A percentile compares a stretch with the other conserved stretches of the same genome.
Conservation (phyloP, 2,888 invertebrate genomes). For the Leptopilina myrica region DNA sequence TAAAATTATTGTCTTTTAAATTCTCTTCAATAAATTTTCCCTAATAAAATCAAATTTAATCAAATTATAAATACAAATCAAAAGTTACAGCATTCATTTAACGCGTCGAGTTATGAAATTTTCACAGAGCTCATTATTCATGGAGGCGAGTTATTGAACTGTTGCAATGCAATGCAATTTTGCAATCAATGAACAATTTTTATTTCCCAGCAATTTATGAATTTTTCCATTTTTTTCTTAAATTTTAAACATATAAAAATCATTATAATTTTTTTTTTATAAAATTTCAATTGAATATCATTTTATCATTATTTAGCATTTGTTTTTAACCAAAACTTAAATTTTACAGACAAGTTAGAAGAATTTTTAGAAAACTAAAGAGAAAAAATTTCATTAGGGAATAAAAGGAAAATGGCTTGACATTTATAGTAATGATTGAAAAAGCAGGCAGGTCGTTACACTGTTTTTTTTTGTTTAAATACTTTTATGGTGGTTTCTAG, state of each 20-base stretch:
- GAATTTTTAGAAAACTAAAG: too few relatives aligned
- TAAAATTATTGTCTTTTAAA: too few relatives aligned
- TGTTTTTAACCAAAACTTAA: too few relatives aligned
- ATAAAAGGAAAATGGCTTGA: background rate
- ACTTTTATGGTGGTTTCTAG: slow-evolving; percentile 23
- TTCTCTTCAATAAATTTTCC: too few relatives aligned
- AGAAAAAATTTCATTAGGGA: too few relatives aligned
- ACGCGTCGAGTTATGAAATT: slow-evolving; percentile 14
- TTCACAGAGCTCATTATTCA: slow-evolving; percentile 8
- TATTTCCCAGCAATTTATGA: too few relatives aligned
- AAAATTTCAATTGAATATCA: too few relatives aligned
- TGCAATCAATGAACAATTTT: background rate
- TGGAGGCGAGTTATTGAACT: slow-evolving; percentile 5
- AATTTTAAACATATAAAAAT: too few relatives aligned
- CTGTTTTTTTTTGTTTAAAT: background rate
- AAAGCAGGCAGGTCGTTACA: slow-evolving; percentile 17
- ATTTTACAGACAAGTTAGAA: too few relatives aligned
- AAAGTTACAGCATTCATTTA: background rate
- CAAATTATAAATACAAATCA: slow-evolving; percentile 18
- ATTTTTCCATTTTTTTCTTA: too few relatives aligned
- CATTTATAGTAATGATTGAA: background rate
- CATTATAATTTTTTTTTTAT: too few relatives aligned
- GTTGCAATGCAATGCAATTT: slow-evolving; percentile 6
- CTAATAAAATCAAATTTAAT: slow-evolving; percentile 1
- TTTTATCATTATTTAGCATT: too few relatives aligned